Conservation (phyloP, 2,797 vertebrate genomes). For the Psittacula derbiana region DNA sequence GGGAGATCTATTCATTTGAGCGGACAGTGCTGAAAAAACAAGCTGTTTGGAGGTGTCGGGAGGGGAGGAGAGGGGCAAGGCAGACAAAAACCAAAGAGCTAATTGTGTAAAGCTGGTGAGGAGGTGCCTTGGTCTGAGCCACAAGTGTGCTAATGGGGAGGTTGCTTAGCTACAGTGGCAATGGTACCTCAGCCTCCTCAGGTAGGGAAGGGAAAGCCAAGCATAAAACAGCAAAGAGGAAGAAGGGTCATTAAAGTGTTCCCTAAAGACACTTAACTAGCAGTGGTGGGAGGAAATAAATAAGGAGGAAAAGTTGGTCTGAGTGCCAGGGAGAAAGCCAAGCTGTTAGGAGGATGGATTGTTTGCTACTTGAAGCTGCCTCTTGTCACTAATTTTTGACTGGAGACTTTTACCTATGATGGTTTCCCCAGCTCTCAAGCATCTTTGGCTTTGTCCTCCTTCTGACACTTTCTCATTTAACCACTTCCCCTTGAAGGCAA, state of each 20-base stretch:
- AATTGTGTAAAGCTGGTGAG: neutral
- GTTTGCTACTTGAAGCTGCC: neutral
- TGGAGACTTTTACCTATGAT: neutral
- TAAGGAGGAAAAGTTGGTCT: constrained; percentile 18
- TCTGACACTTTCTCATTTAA: neutral
- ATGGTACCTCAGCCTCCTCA: neutral
- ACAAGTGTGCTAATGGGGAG: constrained; percentile 27
- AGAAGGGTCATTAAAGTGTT: constrained; percentile 54
- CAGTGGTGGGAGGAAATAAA: constrained; percentile 40
- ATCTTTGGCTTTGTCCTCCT: neutral
- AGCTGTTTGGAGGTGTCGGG: neutral
- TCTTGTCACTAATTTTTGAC: neutral
- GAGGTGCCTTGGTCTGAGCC: constrained; percentile 5
- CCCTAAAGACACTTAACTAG: constrained; percentile 46
- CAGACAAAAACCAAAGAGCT: neutral
- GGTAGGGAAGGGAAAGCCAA: constrained; percentile 14
- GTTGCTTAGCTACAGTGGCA: constrained; percentile 44
- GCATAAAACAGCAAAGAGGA: constrained; percentile 6
- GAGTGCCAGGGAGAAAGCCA: constrained; percentile 16
- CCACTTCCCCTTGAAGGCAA: neutral
- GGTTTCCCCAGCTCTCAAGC: neutral
- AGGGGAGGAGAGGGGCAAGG: neutral
- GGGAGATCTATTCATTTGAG: neutral
- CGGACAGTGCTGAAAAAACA: neutral
- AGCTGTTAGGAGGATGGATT: neutral